Evolutionary conservation across 2,888 invertebrate genomes (phyloP).

Genomic region (Nemurella pictetii): DNA sequence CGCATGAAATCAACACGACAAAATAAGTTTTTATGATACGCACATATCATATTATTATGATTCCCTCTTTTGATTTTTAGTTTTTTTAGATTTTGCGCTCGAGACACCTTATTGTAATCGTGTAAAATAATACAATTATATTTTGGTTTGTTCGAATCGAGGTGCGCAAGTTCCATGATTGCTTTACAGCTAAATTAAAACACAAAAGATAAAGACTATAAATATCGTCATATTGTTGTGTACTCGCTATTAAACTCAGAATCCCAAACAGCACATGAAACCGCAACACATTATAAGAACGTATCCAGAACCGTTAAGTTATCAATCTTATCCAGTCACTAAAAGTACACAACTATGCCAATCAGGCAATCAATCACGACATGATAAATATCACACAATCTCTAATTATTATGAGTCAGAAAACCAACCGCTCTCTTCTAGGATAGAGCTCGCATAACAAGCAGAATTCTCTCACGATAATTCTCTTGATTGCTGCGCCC

Average conservation of each 20-base stretch:
- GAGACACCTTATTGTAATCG: background rate
- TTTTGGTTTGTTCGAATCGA: background rate
- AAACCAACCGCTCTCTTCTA: background rate
- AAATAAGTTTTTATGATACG: no score
- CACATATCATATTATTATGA: no score
- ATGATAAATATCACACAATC: background rate
- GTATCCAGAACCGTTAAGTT: background rate
- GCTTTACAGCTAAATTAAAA: background rate
- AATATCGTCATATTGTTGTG: background rate
- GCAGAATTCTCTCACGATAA: background rate
- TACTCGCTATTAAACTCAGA: background rate
- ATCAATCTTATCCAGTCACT: conserved; percentile 1
- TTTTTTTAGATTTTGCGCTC: background rate
- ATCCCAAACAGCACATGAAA: background rate
- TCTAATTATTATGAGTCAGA: conserved; percentile 17
- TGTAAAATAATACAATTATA: no score
- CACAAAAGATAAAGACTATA: background rate
- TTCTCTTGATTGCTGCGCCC: background rate
- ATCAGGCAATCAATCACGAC: background rate
- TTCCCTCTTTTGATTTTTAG: no score
- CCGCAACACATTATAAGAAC: background rate
- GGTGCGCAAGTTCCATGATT: background rate
- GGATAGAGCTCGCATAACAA: background rate
- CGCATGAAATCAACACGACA: no score
- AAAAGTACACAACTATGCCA: conserved; percentile 5